A percentile compares a stretch with the other conserved stretches of the same genome.
Conservation (phyloP, 2,797 vertebrate genomes). For the Acrossocheilus fasciatus region DNA sequence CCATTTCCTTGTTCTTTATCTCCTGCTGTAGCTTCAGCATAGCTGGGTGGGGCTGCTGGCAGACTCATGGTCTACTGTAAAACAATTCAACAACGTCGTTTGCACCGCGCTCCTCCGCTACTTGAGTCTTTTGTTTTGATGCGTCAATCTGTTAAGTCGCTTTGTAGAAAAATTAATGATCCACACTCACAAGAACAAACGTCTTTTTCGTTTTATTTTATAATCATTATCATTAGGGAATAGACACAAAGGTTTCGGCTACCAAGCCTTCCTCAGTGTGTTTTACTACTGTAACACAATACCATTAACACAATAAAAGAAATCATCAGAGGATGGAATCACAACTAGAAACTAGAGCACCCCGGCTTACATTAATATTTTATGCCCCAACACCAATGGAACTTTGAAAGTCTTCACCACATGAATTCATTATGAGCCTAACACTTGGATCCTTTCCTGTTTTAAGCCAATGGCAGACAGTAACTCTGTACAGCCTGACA, state of each 20-base stretch:
- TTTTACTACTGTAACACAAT: conserved; percentile 6
- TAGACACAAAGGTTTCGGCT: no score
- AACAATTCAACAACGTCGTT: background rate
- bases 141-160: no score
- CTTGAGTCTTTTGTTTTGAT: no score
- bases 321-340: conserved; percentile 2
- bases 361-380: background rate
- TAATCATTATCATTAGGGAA: no score
- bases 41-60: conserved; percentile 62
- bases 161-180: no score
- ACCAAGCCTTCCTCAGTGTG: no score
- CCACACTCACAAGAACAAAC: no score
- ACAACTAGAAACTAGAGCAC: background rate
- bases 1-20: conserved; percentile 56
- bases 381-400: background rate
- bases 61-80: conserved; percentile 57
- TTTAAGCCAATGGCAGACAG: background rate
- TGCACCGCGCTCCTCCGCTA: no score
- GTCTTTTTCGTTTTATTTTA: no score
- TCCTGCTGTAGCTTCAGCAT: conserved; percentile 65
- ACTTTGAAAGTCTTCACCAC: conserved; percentile 18
- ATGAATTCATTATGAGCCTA: conserved; percentile 22
- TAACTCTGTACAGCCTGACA: background rate
- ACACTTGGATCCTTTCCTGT: background rate
- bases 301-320: background rate